phyloP scores from a whole-genome alignment of 2,888 invertebrate species.

The Agrochola macilenta region DNA sequence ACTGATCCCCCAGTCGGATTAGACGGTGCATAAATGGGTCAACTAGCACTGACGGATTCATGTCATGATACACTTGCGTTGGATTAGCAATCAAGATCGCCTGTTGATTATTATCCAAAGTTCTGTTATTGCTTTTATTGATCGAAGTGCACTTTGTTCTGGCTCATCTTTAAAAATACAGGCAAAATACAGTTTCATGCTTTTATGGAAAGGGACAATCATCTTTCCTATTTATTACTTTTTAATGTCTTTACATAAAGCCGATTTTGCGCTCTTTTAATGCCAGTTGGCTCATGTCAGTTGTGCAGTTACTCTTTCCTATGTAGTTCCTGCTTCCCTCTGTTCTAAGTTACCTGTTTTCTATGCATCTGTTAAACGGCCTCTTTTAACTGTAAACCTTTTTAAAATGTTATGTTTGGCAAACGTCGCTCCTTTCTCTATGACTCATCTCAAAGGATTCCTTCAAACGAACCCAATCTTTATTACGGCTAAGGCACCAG shows the following conservation, averaged over 20 bases:
- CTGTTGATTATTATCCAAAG: background rate
- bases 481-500: conserved; percentile 52
- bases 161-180: background rate
- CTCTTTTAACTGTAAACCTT: background rate
- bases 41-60: conserved; percentile 8
- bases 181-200: background rate
- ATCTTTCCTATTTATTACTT: background rate
- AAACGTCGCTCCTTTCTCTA: background rate
- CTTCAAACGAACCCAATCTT: conserved; percentile 27
- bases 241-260: background rate
- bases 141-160: background rate
- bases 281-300: too few species aligned
- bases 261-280: background rate
- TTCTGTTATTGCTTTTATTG: background rate
- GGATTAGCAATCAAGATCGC: background rate
- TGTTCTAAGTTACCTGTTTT: background rate
- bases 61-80: background rate
- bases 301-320: background rate
- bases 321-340: too few species aligned
- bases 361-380: too few species aligned
- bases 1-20: conserved; percentile 3
- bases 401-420: conserved; percentile 9
- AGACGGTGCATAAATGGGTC: conserved; percentile 8
- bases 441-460: conserved; percentile 22
- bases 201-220: background rate